Percentiles rank a stretch among this genome's conserved stretches.
Evolutionary conservation across 2,888 invertebrate species (phyloP).

Genomic region (Seira musarum): DNA sequence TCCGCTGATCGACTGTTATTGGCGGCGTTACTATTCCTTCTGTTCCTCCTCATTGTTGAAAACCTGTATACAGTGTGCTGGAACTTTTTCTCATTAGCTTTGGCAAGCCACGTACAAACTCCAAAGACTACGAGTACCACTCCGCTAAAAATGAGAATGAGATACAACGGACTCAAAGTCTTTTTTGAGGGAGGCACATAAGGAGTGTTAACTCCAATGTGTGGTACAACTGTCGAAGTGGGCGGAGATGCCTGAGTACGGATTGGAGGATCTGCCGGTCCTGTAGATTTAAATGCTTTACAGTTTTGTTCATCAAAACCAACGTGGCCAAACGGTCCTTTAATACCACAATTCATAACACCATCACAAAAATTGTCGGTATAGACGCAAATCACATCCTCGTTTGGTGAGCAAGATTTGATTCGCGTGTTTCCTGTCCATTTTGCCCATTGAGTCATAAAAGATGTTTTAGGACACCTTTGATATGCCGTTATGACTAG

Average conservation of each 20-base stretch:
- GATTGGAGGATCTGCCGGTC: slow-evolving; percentile 25
- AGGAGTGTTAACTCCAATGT: slow-evolving; percentile 62
- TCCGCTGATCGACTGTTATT: slow-evolving; percentile 9
- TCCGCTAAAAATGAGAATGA: slow-evolving; percentile 58
- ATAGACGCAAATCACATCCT: slow-evolving; percentile 55
- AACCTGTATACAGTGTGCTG: slow-evolving; percentile 64
- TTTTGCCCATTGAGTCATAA: slow-evolving; percentile 62
- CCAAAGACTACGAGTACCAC: slow-evolving; percentile 62
- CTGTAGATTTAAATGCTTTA: slow-evolving; percentile 23
- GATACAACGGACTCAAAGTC: slow-evolving; percentile 57
- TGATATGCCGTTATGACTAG: slow-evolving; percentile 61
- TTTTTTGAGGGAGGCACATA: slow-evolving; percentile 56
- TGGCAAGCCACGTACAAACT: slow-evolving; percentile 63
- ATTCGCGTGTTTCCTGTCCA: slow-evolving; percentile 57
- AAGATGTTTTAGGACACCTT: slow-evolving; percentile 55
- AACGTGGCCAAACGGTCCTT: slow-evolving; percentile 59
- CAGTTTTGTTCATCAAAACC: slow-evolving; percentile 62
- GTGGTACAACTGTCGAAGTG: slow-evolving; percentile 54
- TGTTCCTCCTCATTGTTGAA: slow-evolving; percentile 56
- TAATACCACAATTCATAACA: slow-evolving; percentile 55
- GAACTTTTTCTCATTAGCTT: slow-evolving; percentile 64
- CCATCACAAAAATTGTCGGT: slow-evolving; percentile 58
- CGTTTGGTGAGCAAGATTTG: slow-evolving; percentile 58
- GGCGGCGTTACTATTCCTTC: slow-evolving; percentile 27
- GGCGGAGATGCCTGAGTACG: slow-evolving; percentile 25